Evolutionary conservation across 2,113 vertebrate genomes (phyloP), one percentile per base, ranked within the genome.

Genomic region (Zosterops borbonicus): DNA sequence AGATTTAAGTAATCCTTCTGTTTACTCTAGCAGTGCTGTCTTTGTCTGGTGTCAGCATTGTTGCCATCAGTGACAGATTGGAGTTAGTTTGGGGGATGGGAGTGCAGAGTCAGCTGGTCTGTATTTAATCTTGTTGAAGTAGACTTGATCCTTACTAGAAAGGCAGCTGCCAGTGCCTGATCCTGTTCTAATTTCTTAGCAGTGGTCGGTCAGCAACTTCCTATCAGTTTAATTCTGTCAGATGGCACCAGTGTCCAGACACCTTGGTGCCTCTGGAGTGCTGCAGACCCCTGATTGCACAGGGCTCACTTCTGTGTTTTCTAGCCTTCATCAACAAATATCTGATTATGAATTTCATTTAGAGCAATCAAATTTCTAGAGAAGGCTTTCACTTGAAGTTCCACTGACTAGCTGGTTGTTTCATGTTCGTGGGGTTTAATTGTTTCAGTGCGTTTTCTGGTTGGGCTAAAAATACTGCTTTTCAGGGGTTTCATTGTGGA

Each of bases 1-100:
- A 95, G 93, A 47, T 94, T 91, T 83, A 84, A 89, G 70, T 97
- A 97, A 96, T 94, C 95, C 83, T 91, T 94, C 81, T 95, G 94
- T 94, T 96, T 96, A 89, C 83, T 52, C 55, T 74, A 85, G 77
- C 37, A 9, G 42, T 87, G 56, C 52, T 95, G 81, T 37, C 92
- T 96, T 96, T 96, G 86, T 96, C 95, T 96, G 83, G 55, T 47
- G 9, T 96, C 89, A 97, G 89, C 82, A 68, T 73, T 96, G 89
- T 95, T 92, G 95, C 84, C 83, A 84, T 83, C 90, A 82, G 91
- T 3, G 55, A 94, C 94, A 97, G 95, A 96, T 52, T 95, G 95
- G 85, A 84, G 49, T 85, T 94, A 87, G 92, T 96, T 91, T 64
- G 59, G 84, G 92, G 92, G 92, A 92, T 49, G 87, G 96, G 82